These are phyloP conservation scores for Alligator mississippiensis DNA, from an alignment of 2,113 vertebrate species.

Conservation along the genomic window DNA sequence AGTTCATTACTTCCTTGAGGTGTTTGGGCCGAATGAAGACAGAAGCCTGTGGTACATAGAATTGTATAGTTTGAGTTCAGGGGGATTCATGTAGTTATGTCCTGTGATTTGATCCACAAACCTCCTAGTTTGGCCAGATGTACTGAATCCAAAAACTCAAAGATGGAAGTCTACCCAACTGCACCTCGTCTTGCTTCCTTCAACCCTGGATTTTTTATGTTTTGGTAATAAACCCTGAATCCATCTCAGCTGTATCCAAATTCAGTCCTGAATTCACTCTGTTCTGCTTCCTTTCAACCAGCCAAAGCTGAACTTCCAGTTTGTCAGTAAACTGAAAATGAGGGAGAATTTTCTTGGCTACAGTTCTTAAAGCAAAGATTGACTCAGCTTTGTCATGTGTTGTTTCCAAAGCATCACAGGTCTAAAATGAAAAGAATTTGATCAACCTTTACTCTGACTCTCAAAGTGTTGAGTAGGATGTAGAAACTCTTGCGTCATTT, in stretches of 20 bases:
- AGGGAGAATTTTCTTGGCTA: background rate
- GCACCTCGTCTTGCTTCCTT: background rate
- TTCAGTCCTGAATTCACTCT: slow-evolving; percentile 41
- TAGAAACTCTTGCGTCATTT: background rate
- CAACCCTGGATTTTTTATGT: slow-evolving; percentile 56
- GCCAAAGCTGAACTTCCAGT: slow-evolving; percentile 14
- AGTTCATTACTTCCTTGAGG: slow-evolving; percentile 10
- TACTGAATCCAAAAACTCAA: slow-evolving; percentile 61
- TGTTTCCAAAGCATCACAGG: background rate
- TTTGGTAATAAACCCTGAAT: slow-evolving; percentile 64
- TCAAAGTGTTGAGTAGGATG: background rate
- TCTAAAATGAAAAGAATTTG: background rate
- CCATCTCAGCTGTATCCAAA: slow-evolving; percentile 60
- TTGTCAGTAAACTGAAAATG: slow-evolving; percentile 20
- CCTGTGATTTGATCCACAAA: slow-evolving; percentile 52
- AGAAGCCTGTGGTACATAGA: background rate
- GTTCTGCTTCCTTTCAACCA: background rate
- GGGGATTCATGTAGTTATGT: slow-evolving; percentile 53
- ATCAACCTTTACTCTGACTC: background rate
- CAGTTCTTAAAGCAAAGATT: slow-evolving; percentile 9
- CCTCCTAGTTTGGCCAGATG: slow-evolving; percentile 33
- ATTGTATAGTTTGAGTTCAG: slow-evolving; percentile 53
- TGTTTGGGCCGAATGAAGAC: slow-evolving; percentile 51
- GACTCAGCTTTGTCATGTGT: background rate
- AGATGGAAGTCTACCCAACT: background rate